Base-by-base conservation (phyloP, 2,888 invertebrate species). In the Pandemis cinnamomeana region DNA sequence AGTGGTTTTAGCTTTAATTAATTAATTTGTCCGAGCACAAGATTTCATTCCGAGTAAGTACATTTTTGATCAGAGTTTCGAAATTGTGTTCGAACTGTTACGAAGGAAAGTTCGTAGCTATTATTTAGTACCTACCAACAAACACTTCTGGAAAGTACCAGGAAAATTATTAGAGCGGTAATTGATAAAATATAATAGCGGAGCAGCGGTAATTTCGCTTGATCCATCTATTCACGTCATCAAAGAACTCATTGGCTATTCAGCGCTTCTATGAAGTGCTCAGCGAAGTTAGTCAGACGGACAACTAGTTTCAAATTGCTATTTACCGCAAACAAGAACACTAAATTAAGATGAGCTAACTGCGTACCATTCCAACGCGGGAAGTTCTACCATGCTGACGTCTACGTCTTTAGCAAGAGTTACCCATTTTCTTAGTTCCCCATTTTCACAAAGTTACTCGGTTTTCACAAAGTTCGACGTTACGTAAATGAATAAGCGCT, bases 291-390 rank as follows among this genome's bases (percentile, higher is more conserved):
- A 84, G 81, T 78, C 80, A 85, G 85, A 85, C 82, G 81, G 84
- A 87, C 87, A 87, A 89, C 88, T 88, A 88, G 87, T 87, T 87
- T 85, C 85, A 90, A 92, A 91, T 91, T 89, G 87, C 87, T 91
- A 89, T 90, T 91, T 91, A 89, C 89, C 88, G 80, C 89, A 89
- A 90, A 91, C 91, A 91, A 90, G 91, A 88, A 84, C 84, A 85
- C 86, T 88, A 89, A 91, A 92, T 91, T 90, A 90, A 90, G 89
- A 90, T 87, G 88, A 87, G 87, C 84, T 84, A 84, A 87, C 86
- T 87, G 86, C 85, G 84, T 86, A 80, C 83, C 77, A 78, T 81
- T 78, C 77, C 77, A 75, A 51, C 76, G 73, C 75, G 75, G 72
- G 69, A 84, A 84, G 76, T 83, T 82, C 76, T 72, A 77, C 77